Conservation (phyloP, 2,888 invertebrate genomes). For the Eueremaeus valkanovi region DNA sequence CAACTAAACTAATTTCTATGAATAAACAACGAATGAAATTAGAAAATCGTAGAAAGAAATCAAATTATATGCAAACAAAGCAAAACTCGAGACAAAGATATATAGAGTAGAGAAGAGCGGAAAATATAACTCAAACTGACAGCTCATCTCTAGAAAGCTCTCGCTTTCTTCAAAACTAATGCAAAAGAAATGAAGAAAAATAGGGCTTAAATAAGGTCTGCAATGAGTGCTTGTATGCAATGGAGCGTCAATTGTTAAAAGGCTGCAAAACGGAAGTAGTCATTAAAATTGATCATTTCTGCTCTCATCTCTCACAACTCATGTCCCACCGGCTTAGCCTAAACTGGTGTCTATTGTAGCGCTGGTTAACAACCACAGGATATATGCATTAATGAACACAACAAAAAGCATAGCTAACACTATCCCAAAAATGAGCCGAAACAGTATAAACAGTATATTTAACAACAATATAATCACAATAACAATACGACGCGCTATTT, state of each 20-base stretch:
- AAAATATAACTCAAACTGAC: too few relatives aligned
- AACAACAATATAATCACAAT: constrained; percentile 16
- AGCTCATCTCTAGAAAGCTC: too few relatives aligned
- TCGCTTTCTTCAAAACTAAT: too few relatives aligned
- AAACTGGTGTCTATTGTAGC: constrained; percentile 4
- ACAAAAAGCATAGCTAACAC: neutral
- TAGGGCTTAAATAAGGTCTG: too few relatives aligned
- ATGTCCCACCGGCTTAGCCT: neutral
- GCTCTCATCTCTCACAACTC: neutral
- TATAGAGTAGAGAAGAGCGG: too few relatives aligned
- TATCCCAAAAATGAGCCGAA: neutral
- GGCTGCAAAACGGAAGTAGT: constrained; percentile 9
- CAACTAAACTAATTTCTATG: too few relatives aligned
- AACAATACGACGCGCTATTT: constrained; percentile 16
- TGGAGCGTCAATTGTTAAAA: constrained; percentile 7
- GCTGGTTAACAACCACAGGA: constrained; percentile 18
- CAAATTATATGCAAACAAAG: too few relatives aligned
- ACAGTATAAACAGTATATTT: constrained; percentile 18
- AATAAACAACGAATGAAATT: too few relatives aligned
- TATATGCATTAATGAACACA: constrained; percentile 32
- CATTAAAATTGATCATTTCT: constrained; percentile 18
- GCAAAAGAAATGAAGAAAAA: too few relatives aligned
- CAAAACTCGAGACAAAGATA: too few relatives aligned
- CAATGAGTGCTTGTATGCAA: too few relatives aligned
- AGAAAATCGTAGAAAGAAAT: neutral